Percentiles rank a stretch among this genome's conserved stretches.
phyloP scores from a whole-genome alignment of 2,797 vertebrate species.

The Rhinella marina region DNA sequence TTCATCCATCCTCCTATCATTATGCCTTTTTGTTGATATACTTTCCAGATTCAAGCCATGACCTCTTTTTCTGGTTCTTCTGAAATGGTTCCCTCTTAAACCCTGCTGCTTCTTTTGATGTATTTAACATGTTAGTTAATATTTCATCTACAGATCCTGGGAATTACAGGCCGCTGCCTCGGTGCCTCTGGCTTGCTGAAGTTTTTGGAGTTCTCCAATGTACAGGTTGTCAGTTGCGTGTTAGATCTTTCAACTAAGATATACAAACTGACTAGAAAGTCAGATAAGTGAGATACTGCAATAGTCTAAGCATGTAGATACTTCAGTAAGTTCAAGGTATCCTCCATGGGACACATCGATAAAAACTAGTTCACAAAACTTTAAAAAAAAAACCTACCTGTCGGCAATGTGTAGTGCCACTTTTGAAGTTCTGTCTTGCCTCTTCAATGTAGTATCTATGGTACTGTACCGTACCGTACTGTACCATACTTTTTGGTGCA shows the following conservation, averaged over 20 bases:
- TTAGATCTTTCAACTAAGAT: not conserved
- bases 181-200: slow-evolving; percentile 5
- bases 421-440: too few species aligned
- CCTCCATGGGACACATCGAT: not conserved
- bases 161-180: not conserved
- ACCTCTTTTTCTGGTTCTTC: slow-evolving; percentile 22
- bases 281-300: not conserved
- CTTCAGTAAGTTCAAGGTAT: not conserved
- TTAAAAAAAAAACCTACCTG: too few species aligned
- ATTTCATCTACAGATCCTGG: slow-evolving; percentile 25
- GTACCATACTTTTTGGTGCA: too few species aligned
- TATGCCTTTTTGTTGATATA: not conserved
- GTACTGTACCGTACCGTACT: too few species aligned
- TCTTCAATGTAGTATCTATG: too few species aligned
- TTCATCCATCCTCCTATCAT: not conserved
- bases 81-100: slow-evolving; percentile 22
- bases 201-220: not conserved
- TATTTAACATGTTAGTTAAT: slow-evolving; percentile 49
- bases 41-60: not conserved
- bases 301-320: not conserved
- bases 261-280: not conserved
- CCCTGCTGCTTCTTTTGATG: slow-evolving; percentile 10
- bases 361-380: not conserved
- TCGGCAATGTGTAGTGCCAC: too few species aligned
- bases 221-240: not conserved